Evolutionary conservation across 2,113 vertebrate species (phyloP), one percentile per base, ranked within the genome.

Genomic region (Vanacampus margaritifer): DNA sequence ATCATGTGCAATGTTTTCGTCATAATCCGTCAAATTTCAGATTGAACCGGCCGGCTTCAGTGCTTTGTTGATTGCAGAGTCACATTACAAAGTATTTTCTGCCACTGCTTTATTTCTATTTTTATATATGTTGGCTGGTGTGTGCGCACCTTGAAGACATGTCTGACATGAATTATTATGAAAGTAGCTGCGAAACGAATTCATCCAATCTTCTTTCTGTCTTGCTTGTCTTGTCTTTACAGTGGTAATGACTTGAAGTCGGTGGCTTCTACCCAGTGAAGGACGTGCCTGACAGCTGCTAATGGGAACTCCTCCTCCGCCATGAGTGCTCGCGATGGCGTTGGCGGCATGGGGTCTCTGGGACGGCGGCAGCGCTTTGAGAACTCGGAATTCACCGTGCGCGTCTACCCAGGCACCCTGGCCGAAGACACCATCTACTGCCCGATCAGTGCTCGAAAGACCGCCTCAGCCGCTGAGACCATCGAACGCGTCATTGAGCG

Each of bases 391-490:
- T 95, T 93, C 78, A 97, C 94, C 0, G 86, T 99, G 84, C 96
- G 93, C 80, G 92, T 99, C 79, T 99, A 99, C 87, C 96, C 97
- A 0, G 97, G 97, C 60, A 90, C 86, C 86, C 94, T 98, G 48
- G 93, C 94, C 0, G 95, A 97, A 90, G 97, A 94, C 64, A 98
- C 95, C 6, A 98, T 99, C 89, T 99, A 99, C 82, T 98, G 96
- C 90, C 95, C 97, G 2, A 79, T 98, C 84, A 86, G 94, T 4
- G 96, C 97, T 80, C 94, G 94, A 78, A 96, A 96, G 88, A 95
- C 89, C 2, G 96, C 95, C 68, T 96, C 95, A 0, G 97, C 97
- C 0, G 97, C 96, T 0, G 97, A 99, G 89, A 96, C 96, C 87
- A 98, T 99, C 5, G 94, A 95, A 8, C 88, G 88, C 0, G 94